Conservation (phyloP, 2,888 invertebrate genomes). For the Lithosia quadra region DNA sequence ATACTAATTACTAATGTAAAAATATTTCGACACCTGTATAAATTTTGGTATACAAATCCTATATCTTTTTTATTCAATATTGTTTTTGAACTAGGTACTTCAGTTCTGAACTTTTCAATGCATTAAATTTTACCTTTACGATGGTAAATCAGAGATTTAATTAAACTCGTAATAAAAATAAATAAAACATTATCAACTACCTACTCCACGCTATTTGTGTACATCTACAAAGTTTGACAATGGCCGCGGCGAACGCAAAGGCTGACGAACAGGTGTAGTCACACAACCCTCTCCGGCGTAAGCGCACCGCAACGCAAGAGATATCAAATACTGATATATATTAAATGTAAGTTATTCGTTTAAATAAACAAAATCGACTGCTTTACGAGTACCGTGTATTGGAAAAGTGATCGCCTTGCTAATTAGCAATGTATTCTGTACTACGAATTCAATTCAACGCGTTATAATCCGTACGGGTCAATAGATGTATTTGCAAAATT, state of each 20-base stretch:
- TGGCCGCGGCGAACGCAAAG: conserved; percentile 79
- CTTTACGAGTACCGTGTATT: not conserved
- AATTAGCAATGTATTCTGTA: not conserved
- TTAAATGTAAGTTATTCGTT: conserved; percentile 1
- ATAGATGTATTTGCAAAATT: not conserved
- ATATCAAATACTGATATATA: conserved; percentile 40
- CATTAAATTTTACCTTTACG: not conserved
- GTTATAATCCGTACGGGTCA: too few relatives aligned
- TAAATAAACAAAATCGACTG: not conserved
- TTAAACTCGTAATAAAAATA: not conserved
- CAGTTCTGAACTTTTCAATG: not conserved
- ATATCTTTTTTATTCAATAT: too few relatives aligned
- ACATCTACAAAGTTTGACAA: conserved; percentile 72
- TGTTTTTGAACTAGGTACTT: not conserved
- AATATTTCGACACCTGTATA: not conserved
- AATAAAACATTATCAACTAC: conserved; percentile 18
- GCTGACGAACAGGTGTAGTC: conserved; percentile 82
- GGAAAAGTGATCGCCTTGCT: not conserved
- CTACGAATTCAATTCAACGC: too few relatives aligned
- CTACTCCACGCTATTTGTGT: conserved; percentile 51
- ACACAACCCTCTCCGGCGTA: conserved; percentile 64
- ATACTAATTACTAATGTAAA: not conserved
- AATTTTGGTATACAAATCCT: not conserved
- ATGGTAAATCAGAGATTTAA: too few relatives aligned
- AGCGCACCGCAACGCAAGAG: conserved; percentile 51